Percentiles rank a stretch among this genome's conserved stretches.
phyloP scores from a whole-genome alignment of 2,888 invertebrate genomes.

The Eupithecia exiguata region DNA sequence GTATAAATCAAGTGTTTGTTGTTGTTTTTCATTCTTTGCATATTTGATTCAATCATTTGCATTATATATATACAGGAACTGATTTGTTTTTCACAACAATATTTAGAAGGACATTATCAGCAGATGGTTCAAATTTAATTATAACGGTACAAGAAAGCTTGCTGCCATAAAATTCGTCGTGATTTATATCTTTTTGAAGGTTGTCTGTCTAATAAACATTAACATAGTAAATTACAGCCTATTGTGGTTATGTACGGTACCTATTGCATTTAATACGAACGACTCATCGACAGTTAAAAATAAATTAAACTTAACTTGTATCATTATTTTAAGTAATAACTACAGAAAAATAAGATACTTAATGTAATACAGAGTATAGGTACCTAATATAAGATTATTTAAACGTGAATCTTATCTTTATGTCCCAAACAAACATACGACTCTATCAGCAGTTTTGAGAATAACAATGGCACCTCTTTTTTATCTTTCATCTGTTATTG shows the following conservation, averaged over 20 bases:
- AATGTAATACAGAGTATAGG: neutral
- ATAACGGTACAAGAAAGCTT: neutral
- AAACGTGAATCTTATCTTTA: neutral
- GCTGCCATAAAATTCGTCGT: neutral
- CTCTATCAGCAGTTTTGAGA: neutral
- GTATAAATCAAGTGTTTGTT: neutral
- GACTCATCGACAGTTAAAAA: neutral
- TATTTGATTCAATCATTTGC: neutral
- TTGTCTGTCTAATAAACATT: neutral
- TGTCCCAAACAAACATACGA: neutral
- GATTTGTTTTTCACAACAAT: neutral
- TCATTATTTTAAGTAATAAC: neutral
- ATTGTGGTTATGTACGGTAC: neutral
- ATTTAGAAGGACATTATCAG: neutral
- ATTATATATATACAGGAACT: neutral
- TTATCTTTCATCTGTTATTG: neutral
- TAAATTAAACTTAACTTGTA: neutral
- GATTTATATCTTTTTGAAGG: neutral
- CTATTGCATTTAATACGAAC: neutral
- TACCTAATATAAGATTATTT: neutral
- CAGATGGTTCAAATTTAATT: neutral
- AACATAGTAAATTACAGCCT: neutral
- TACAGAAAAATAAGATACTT: neutral
- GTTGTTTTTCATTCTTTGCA: neutral
- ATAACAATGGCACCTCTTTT: neutral